Evolutionary conservation across 2,113 vertebrate genomes (phyloP).

Genomic region (Camarhynchus parvulus): DNA sequence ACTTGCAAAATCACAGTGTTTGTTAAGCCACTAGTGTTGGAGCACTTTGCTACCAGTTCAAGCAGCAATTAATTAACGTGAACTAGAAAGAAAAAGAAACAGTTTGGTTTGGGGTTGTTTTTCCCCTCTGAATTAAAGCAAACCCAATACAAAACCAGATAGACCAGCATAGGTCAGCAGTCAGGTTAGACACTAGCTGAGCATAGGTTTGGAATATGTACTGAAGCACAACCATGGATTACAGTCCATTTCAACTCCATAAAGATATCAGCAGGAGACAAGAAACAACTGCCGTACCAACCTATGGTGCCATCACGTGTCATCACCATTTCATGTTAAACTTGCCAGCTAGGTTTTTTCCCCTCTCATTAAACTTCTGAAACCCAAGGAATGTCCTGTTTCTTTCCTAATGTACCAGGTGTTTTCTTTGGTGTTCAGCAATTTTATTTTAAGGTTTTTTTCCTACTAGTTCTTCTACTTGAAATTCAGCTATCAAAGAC

Average conservation of each 20-base stretch:
- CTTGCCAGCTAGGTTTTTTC: not conserved
- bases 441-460: not conserved
- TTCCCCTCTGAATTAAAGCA: not conserved
- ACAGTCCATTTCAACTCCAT: not conserved
- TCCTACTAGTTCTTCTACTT: not conserved
- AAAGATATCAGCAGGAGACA: not conserved
- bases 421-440: not conserved
- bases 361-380: not conserved
- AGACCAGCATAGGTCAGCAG: not conserved
- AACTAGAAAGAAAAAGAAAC: not conserved
- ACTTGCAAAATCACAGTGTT: not conserved
- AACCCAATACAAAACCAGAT: not conserved
- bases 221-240: not conserved
- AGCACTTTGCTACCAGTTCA: not conserved
- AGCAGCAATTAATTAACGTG: not conserved
- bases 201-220: not conserved
- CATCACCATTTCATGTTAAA: not conserved
- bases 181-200: not conserved
- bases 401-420: not conserved
- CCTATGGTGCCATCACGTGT: not conserved
- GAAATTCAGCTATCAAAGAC: not conserved
- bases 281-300: not conserved
- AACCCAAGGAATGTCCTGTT: not conserved
- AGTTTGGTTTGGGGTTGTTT: not conserved
- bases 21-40: not conserved